Base-by-base conservation (phyloP, 1,140 invertebrate genomes). In the Cephus cinctus region DNA sequence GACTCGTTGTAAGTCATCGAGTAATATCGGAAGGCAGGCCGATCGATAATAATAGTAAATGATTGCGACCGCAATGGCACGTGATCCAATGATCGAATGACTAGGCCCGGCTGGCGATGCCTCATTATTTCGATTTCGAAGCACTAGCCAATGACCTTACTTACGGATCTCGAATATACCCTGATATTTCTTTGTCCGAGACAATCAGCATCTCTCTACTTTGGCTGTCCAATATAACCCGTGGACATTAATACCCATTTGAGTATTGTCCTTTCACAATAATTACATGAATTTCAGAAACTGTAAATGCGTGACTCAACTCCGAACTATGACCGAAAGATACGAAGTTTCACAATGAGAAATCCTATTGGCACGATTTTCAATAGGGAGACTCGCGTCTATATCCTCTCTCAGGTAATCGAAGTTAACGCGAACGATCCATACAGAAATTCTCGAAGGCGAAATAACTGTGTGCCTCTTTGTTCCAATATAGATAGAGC, bases 11-110 rank as follows among this genome's bases (percentile, higher is more conserved):
- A 38, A 38, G 35, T 38, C n/a, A 38, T 38, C 25, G 25, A 6
- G 25, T 6, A 38, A 18, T 12, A 38, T 38, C 16, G 35, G 35
- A 18, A 38, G 16, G 39, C 20, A 15, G 21, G 14, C 14, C 20
- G 39, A 41, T 41, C 63, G 68, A 71, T 65, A 71, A 70, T 67
- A 67, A 70, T 68, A 60, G 65, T 57, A 71, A 71, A 71, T 71
- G 67, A 70, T 69, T 55, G 67, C 65, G 68, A 71, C 68, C 68
- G 60, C 68, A 71, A 59, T 64, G 63, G 68, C 67, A 71, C 68
- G 67, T 69, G 68, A 71, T 69, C 65, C 67, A 69, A 67, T 69
- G 68, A 71, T 69, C 65, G 65, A 69, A 67, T 71, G 67, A 69
- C 63, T 68, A 62, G 68, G 62, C 66, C 65, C 61, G 61, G 61